These are phyloP conservation scores for Ophion slaviceki DNA, from an alignment of 2,888 invertebrate species.

Conservation along the genomic window DNA sequence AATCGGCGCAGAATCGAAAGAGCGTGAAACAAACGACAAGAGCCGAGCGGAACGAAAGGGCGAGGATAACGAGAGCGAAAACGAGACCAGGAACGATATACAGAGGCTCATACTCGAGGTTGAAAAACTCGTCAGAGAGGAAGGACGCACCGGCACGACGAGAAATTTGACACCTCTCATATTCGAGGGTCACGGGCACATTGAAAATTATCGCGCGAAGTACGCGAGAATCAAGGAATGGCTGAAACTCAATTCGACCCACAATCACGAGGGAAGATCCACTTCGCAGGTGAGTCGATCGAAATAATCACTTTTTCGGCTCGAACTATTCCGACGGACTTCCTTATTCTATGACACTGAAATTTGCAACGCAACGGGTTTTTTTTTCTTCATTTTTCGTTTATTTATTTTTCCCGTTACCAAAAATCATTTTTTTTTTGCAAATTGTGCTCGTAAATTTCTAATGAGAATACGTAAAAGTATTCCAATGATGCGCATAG, in stretches of 20 bases:
- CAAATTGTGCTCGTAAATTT: no score
- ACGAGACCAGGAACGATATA: conserved; percentile 85
- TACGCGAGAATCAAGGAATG: conserved; percentile 89
- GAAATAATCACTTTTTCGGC: neutral
- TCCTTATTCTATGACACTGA: neutral
- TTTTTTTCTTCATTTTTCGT: no score
- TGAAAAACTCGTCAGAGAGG: conserved; percentile 90
- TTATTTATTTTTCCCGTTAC: no score
- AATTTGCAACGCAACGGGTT: no score
- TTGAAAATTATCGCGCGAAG: conserved; percentile 85
- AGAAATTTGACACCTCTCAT: conserved; percentile 85
- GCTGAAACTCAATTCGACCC: conserved; percentile 85
- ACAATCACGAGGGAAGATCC: conserved; percentile 75
- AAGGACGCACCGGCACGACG: conserved; percentile 83
- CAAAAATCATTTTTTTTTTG: no score
- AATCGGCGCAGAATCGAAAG: conserved; percentile 50
- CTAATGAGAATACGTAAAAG: no score
- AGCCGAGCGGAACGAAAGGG: conserved; percentile 74
- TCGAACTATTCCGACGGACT: neutral
- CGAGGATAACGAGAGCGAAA: conserved; percentile 83
- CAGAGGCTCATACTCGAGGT: conserved; percentile 92
- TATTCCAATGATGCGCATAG: no score
- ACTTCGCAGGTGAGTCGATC: conserved; percentile 75
- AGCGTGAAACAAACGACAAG: conserved; percentile 67
- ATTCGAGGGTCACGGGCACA: conserved; percentile 85